phyloP scores from a whole-genome alignment of 2,113 vertebrate species.

The Cynopterus brachyotis region DNA sequence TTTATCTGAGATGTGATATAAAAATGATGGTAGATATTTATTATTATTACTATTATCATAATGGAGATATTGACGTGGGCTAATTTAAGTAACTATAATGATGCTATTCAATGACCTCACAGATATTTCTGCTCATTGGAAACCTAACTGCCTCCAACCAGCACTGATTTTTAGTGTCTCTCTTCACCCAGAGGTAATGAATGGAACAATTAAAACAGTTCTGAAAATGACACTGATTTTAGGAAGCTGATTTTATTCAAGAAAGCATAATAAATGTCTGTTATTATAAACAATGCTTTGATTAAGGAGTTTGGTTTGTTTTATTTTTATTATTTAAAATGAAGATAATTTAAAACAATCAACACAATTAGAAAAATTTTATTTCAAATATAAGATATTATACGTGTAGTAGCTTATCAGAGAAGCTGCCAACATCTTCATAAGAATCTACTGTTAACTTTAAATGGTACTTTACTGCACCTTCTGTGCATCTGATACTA shows the following conservation, averaged over 20 bases:
- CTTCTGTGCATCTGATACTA: accelerated
- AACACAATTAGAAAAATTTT: neutral
- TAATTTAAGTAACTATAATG: neutral
- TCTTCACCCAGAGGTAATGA: neutral
- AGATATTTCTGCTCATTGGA: neutral
- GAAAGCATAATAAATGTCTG: neutral
- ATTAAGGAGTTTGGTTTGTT: neutral
- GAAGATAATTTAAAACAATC: neutral
- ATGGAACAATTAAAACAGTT: neutral
- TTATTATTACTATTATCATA: conserved; percentile 24
- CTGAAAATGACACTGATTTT: conserved; percentile 1
- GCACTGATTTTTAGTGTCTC: neutral
- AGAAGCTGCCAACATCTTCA: neutral
- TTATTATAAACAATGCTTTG: neutral
- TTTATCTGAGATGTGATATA: conserved; percentile 57
- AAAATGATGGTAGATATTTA: conserved; percentile 30
- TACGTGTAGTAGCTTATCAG: neutral
- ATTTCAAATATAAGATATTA: neutral
- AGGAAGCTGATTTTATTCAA: conserved; percentile 24
- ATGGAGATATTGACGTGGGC: neutral
- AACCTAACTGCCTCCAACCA: neutral
- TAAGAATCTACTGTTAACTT: neutral
- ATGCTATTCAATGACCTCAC: neutral
- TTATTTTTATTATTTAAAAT: neutral
- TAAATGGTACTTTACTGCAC: too few relatives aligned